Conservation (phyloP, 92 coral and sea anemone species). For the Zoanthus solanderi region DNA sequence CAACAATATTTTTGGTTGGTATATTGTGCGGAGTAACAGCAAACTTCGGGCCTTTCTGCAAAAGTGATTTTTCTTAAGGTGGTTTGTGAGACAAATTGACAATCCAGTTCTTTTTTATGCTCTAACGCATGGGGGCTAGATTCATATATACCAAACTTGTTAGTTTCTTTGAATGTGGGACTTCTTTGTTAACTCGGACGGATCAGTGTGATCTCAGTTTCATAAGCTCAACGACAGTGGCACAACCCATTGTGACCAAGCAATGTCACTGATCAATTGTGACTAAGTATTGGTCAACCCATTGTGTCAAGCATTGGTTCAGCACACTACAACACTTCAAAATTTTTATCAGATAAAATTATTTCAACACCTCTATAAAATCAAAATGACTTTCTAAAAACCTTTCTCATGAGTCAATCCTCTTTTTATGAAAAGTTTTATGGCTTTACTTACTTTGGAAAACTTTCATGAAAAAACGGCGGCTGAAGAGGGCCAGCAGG, state of each 20-base stretch:
- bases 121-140: background rate
- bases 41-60: slow-evolving; percentile 15
- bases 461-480: slow-evolving; percentile 31
- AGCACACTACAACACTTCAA: no score
- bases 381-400: background rate
- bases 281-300: no score
- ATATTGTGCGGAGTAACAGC: slow-evolving; percentile 30
- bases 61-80: background rate
- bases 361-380: background rate
- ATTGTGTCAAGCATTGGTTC: no score
- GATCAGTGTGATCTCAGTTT: no score
- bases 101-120: background rate
- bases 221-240: no score
- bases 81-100: background rate
- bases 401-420: background rate
- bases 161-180: background rate
- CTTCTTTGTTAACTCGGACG: no score
- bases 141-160: no score
- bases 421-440: no score
- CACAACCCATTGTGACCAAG: no score
- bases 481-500: slow-evolving; percentile 36
- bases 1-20: slow-evolving; percentile 1
- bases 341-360: no score
- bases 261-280: no score
- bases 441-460: slow-evolving; percentile 9